These are phyloP conservation scores for Melozone crissalis DNA, from an alignment of 2,113 vertebrate species.

Conservation along the genomic window DNA sequence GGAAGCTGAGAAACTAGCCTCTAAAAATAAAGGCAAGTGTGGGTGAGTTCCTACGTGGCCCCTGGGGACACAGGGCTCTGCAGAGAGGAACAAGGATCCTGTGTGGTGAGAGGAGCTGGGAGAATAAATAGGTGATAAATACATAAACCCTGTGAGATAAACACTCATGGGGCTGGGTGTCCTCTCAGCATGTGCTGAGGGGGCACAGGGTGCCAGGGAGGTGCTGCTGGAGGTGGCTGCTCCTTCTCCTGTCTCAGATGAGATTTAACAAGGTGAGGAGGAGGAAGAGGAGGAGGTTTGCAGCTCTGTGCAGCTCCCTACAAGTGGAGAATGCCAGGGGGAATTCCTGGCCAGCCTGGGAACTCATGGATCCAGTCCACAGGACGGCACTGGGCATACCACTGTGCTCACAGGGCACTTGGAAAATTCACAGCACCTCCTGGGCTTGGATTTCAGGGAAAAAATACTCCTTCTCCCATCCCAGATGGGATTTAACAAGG, in stretches of 20 bases:
- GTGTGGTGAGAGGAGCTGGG: neutral
- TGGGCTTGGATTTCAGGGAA: neutral
- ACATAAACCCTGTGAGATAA: neutral
- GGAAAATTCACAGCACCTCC: neutral
- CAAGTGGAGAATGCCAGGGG: neutral
- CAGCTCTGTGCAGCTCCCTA: neutral
- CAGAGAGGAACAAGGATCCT: neutral
- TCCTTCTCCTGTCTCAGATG: neutral
- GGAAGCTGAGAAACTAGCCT: conserved; percentile 91
- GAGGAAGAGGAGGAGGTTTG: neutral
- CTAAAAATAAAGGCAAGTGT: conserved; percentile 89
- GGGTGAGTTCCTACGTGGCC: neutral
- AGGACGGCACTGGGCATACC: neutral
- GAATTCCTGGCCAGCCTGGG: neutral
- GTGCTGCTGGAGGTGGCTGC: neutral
- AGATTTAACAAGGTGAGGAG: neutral
- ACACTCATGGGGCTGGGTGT: neutral
- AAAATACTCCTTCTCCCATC: too few species aligned
- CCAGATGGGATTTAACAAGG: too few species aligned
- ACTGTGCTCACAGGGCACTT: neutral
- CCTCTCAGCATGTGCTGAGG: neutral
- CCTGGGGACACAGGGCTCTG: neutral
- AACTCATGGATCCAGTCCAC: neutral
- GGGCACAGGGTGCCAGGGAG: neutral
- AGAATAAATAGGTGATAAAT: neutral